A percentile compares a stretch with the other conserved stretches of the same genome.
Evolutionary conservation across 1,140 invertebrate genomes (phyloP).

Genomic region (Danaus melanippus): DNA sequence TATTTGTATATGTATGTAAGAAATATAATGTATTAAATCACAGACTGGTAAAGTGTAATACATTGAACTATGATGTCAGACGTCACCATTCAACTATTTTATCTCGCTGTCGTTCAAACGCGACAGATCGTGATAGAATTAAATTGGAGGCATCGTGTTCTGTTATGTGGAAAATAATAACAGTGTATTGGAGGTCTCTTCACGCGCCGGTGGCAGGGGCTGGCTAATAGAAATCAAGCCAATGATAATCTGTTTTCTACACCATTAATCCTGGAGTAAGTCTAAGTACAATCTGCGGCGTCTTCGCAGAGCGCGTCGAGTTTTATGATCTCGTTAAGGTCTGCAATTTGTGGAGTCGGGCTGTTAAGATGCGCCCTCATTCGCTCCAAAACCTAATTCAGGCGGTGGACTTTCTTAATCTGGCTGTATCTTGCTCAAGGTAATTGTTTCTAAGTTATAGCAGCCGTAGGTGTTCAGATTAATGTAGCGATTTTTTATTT

Average conservation of each 20-base stretch:
- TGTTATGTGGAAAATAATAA: conserved; percentile 71
- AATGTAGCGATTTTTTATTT: no score
- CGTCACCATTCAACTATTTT: conserved; percentile 49
- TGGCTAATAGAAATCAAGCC: conserved; percentile 65
- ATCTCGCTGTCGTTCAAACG: conserved; percentile 62
- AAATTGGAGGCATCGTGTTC: conserved; percentile 62
- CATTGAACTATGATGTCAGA: neutral
- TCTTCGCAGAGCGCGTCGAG: conserved; percentile 59
- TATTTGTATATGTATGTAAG: no score
- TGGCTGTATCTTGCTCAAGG: conserved; percentile 62
- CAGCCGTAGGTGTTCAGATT: conserved; percentile 3
- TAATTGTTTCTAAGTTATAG: conserved; percentile 69
- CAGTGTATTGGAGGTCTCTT: conserved; percentile 59
- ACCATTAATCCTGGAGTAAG: conserved; percentile 70
- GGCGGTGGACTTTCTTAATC: conserved; percentile 68
- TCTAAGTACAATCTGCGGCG: conserved; percentile 67
- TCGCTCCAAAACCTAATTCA: conserved; percentile 60
- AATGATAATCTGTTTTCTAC: conserved; percentile 72
- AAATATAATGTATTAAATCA: no score
- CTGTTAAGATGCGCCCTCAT: conserved; percentile 60
- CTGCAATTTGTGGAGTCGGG: conserved; percentile 68
- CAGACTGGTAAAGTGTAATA: no score
- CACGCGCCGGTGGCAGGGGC: conserved; percentile 67
- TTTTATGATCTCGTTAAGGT: conserved; percentile 70
- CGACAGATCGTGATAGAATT: conserved; percentile 69